Conservation (phyloP, 2,797 vertebrate genomes). For the Hafferia zeledoni region DNA sequence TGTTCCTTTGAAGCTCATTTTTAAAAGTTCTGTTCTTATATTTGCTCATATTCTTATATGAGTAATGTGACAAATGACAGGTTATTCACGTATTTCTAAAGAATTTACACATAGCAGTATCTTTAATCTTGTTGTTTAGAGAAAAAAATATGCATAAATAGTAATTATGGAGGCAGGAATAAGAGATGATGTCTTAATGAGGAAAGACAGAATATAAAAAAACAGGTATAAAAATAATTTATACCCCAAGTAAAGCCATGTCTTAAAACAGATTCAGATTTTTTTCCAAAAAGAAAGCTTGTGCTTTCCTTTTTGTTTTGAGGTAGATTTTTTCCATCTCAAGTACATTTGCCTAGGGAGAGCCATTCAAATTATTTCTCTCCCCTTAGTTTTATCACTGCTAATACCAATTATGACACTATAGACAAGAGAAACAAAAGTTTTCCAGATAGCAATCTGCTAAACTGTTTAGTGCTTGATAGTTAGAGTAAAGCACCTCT, state of each 20-base stretch:
- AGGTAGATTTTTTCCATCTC: not conserved
- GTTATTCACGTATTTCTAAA: not conserved
- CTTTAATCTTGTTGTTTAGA: not conserved
- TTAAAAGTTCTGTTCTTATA: not conserved
- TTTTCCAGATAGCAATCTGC: not conserved
- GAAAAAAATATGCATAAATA: not conserved
- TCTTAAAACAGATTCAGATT: not conserved
- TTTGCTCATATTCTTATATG: not conserved
- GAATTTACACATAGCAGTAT: not conserved
- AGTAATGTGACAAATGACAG: not conserved
- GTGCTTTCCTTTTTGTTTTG: not conserved
- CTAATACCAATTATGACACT: not conserved
- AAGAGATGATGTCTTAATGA: not conserved
- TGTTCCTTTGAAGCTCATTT: not conserved
- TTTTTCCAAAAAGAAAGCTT: not conserved
- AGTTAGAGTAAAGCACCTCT: not conserved
- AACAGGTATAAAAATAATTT: not conserved
- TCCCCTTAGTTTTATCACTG: not conserved
- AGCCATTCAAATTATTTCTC: not conserved
- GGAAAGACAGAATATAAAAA: not conserved
- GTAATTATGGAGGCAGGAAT: not conserved
- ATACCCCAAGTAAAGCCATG: not conserved
- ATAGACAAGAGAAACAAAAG: not conserved
- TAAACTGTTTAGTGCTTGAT: not conserved
- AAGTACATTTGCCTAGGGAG: not conserved